phyloP scores from a whole-genome alignment of 2,797 vertebrate genomes.

The Neosilurus mollespiculum region DNA sequence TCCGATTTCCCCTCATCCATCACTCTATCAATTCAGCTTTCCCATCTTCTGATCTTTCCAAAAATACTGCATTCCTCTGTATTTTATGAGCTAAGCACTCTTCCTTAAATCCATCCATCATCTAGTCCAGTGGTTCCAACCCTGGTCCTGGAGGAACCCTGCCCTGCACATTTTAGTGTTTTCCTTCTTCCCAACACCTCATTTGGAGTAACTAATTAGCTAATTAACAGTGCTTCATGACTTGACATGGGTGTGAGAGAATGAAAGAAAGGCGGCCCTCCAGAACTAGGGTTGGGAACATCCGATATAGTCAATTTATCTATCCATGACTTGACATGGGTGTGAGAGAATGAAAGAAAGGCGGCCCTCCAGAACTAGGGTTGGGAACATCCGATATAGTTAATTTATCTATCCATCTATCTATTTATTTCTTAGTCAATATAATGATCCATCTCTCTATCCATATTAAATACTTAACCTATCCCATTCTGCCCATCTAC shows the following conservation, averaged over 20 bases:
- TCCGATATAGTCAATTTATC: not conserved
- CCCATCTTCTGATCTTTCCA: not conserved
- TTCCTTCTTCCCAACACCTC: no score
- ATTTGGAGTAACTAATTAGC: no score
- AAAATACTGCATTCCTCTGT: not conserved
- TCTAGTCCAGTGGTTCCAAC: no score
- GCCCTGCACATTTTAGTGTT: no score
- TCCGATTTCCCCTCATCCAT: not conserved
- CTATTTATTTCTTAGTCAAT: not conserved
- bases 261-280: no score
- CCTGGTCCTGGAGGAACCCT: no score
- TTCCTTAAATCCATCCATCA: not conserved
- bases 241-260: no score
- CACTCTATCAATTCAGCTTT: not conserved
- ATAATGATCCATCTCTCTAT: not conserved
- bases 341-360: no score
- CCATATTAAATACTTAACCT: no score
- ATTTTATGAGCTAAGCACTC: not conserved
- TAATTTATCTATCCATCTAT: not conserved
- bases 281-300: no score
- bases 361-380: no score
- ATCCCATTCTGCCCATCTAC: not conserved
- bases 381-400: not conserved
- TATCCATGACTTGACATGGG: not conserved
- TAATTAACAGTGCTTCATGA: no score